phyloP scores from a whole-genome alignment of 1,140 invertebrate genomes.

The Drosophila rufa region DNA sequence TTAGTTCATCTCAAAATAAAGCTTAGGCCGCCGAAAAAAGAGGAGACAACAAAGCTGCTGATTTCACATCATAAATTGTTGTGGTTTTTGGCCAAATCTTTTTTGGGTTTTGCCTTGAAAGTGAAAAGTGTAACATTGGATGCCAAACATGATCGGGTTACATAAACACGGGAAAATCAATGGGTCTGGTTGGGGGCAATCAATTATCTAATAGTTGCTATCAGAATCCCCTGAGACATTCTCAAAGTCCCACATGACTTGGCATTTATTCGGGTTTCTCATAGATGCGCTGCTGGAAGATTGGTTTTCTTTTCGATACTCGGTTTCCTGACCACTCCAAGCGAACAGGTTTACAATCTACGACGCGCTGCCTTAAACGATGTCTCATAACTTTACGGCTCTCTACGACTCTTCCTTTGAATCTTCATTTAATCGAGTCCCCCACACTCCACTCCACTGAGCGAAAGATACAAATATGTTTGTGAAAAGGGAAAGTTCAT shows the following conservation, averaged over 20 bases:
- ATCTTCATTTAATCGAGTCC: slow-evolving; percentile 72
- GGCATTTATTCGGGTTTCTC: slow-evolving; percentile 4
- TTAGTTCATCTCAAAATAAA: slow-evolving; percentile 67
- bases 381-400: slow-evolving; percentile 68
- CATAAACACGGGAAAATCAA: slow-evolving; percentile 37
- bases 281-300: not conserved
- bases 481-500: slow-evolving; percentile 78
- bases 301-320: slow-evolving; percentile 27
- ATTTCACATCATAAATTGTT: slow-evolving; percentile 67
- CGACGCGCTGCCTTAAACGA: slow-evolving; percentile 47
- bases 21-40: slow-evolving; percentile 28
- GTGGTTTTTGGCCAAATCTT: slow-evolving; percentile 60
- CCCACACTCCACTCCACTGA: slow-evolving; percentile 19
- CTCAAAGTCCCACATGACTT: slow-evolving; percentile 33
- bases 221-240: slow-evolving; percentile 9
- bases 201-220: slow-evolving; percentile 34
- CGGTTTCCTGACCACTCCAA: slow-evolving; percentile 52
- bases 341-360: slow-evolving; percentile 67
- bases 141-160: slow-evolving; percentile 54
- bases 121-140: slow-evolving; percentile 69
- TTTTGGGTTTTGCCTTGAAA: slow-evolving; percentile 52
- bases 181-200: slow-evolving; percentile 14
- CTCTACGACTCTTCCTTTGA: slow-evolving; percentile 75
- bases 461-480: slow-evolving; percentile 45
- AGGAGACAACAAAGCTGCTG: slow-evolving; percentile 53